These are phyloP conservation scores for Craterocephalus amniculus DNA, from an alignment of 2,797 vertebrate species.

Conservation along the genomic window DNA sequence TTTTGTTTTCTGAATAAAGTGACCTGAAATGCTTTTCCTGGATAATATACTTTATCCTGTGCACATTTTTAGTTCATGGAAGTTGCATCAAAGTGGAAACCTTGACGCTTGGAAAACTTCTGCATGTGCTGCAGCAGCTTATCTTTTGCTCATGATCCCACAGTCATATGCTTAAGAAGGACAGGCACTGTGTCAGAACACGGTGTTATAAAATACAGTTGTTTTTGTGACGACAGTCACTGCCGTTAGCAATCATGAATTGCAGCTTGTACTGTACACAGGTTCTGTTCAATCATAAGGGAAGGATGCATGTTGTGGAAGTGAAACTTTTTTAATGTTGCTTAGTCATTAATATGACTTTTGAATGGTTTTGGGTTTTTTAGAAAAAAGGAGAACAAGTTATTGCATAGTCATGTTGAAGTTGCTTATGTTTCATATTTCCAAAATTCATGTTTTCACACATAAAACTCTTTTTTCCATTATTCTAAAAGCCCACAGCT, in stretches of 20 bases:
- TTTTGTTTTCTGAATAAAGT: no score
- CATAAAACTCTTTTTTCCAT: background rate
- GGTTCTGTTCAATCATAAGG: background rate
- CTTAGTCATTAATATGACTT: conserved; percentile 44
- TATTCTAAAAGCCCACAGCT: background rate
- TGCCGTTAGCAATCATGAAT: background rate
- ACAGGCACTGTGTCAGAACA: background rate
- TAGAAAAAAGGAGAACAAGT: background rate
- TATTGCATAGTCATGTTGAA: conserved; percentile 30
- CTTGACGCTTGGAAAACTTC: conserved; percentile 22
- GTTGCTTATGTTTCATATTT: background rate
- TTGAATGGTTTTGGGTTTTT: background rate
- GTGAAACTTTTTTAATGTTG: conserved; percentile 48
- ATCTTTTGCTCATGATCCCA: conserved; percentile 38
- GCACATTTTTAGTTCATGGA: conserved; percentile 13
- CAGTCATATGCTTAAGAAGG: conserved; percentile 44
- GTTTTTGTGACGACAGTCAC: background rate
- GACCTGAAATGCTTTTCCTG: background rate
- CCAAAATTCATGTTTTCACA: background rate
- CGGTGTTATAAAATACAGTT: conserved; percentile 1
- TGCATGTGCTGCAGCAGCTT: conserved; percentile 19
- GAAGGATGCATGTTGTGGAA: conserved; percentile 37
- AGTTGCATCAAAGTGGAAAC: conserved; percentile 23
- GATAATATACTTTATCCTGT: background rate
- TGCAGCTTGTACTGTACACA: background rate